These are phyloP conservation scores for Cichlasoma orientale DNA, from an alignment of 2,797 vertebrate genomes.

Conservation along the genomic window DNA sequence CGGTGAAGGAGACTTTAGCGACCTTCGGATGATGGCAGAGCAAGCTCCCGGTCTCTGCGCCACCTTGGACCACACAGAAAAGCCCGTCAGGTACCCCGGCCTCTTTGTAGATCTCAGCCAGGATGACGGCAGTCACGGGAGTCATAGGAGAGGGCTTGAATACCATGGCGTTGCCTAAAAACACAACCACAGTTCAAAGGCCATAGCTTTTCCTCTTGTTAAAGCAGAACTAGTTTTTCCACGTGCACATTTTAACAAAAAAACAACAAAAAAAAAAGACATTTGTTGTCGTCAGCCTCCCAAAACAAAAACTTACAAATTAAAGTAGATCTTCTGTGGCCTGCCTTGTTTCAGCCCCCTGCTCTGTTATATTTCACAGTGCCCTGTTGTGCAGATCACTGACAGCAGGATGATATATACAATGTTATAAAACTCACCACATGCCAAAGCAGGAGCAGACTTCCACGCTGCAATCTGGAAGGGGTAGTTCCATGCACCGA, in stretches of 20 bases:
- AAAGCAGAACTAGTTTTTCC: neutral
- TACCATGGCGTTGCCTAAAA: constrained; percentile 93
- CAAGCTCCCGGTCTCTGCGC: constrained; percentile 88
- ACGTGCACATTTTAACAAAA: neutral
- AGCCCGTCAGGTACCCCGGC: constrained; percentile 91
- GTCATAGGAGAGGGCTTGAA: constrained; percentile 96
- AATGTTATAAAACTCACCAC: constrained; percentile 80
- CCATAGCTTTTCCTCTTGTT: no score
- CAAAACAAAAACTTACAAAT: neutral
- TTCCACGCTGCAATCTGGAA: constrained; percentile 93
- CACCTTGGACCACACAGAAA: constrained; percentile 96
- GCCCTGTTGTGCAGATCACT: neutral
- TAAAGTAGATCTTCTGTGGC: neutral
- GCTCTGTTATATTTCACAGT: neutral
- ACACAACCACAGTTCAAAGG: neutral
- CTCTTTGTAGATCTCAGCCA: constrained; percentile 94
- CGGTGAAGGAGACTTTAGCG: constrained; percentile 96
- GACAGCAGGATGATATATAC: neutral
- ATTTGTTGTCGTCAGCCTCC: neutral
- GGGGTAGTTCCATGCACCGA: constrained; percentile 97
- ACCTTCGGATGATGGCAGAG: constrained; percentile 91
- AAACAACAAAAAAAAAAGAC: fast-evolving
- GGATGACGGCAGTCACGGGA: constrained; percentile 85
- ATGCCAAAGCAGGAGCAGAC: constrained; percentile 92
- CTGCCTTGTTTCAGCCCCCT: neutral